phyloP scores from a whole-genome alignment of 2,888 invertebrate species.

The Herminia tarsipennalis region DNA sequence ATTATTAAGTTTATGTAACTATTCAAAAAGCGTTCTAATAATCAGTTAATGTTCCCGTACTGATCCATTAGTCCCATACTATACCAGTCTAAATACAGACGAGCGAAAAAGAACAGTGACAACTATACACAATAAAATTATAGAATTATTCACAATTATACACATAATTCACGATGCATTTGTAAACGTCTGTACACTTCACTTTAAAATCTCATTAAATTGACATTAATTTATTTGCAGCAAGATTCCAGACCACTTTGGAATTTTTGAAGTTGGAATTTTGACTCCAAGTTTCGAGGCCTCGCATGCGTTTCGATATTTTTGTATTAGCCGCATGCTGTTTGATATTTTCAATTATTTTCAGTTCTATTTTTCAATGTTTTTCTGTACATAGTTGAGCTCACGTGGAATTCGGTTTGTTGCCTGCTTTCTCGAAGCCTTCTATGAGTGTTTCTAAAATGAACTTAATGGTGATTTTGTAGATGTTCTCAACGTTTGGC shows the following conservation, averaged over 20 bases:
- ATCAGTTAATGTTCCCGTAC: slow-evolving; percentile 48
- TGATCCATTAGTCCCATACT: slow-evolving; percentile 38
- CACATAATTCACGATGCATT: slow-evolving; percentile 51
- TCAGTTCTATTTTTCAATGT: slow-evolving; percentile 21
- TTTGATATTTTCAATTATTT: slow-evolving; percentile 23
- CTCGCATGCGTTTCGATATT: slow-evolving; percentile 17
- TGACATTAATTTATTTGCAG: slow-evolving; percentile 44
- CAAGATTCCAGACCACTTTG: slow-evolving; percentile 20
- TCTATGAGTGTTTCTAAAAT: slow-evolving; percentile 94
- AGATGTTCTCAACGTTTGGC: slow-evolving; percentile 95
- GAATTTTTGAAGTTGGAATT: slow-evolving; percentile 33
- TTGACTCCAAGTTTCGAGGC: slow-evolving; percentile 37
- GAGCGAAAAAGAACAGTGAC: slow-evolving; percentile 43
- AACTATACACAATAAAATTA: slow-evolving; percentile 46
- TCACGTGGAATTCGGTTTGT: slow-evolving; percentile 64
- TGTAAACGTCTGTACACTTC: slow-evolving; percentile 44
- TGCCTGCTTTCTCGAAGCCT: slow-evolving; percentile 88
- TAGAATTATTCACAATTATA: too few species aligned
- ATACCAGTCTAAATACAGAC: slow-evolving; percentile 45
- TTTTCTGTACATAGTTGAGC: slow-evolving; percentile 38
- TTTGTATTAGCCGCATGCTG: slow-evolving; percentile 10
- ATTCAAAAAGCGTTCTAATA: slow-evolving; percentile 53
- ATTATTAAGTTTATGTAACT: slow-evolving; percentile 48
- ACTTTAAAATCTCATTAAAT: slow-evolving; percentile 47
- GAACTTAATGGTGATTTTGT: slow-evolving; percentile 95